phyloP scores from a whole-genome alignment of 1,140 invertebrate species.

The Danaus melanippus region DNA sequence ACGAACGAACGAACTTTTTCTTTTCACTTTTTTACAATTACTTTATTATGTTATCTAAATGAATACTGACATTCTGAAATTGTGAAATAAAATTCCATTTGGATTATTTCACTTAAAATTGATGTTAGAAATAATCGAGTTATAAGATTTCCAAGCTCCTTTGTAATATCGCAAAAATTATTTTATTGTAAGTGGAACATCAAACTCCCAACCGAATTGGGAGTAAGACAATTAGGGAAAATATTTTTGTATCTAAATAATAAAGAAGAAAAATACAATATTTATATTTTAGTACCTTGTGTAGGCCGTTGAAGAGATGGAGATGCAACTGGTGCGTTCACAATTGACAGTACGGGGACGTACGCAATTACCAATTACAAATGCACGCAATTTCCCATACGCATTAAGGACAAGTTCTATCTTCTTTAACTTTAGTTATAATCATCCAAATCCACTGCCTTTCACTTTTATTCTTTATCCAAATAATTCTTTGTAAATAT shows the following conservation, averaged over 20 bases:
- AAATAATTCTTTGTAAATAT: too few relatives aligned
- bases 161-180: conserved; percentile 5
- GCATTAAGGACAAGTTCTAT: conserved; percentile 6
- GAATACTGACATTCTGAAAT: neutral
- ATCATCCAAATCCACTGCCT: too few relatives aligned
- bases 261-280: neutral
- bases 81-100: conserved; percentile 5
- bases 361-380: conserved; percentile 14
- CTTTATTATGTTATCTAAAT: too few relatives aligned
- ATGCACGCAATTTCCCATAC: conserved; percentile 15
- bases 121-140: conserved; percentile 6
- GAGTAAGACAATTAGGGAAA: neutral
- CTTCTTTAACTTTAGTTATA: neutral
- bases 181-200: conserved; percentile 1
- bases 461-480: too few relatives aligned
- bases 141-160: conserved; percentile 7
- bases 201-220: too few relatives aligned
- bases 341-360: conserved; percentile 2
- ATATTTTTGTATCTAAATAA: conserved; percentile 8
- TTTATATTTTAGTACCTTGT: conserved; percentile 6
- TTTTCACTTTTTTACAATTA: too few relatives aligned
- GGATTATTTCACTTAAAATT: conserved; percentile 7
- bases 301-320: conserved; percentile 9
- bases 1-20: too few relatives aligned
- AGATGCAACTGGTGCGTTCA: conserved; percentile 9